Conservation (phyloP, 2,888 invertebrate species). For the Oeneis ivallda region DNA sequence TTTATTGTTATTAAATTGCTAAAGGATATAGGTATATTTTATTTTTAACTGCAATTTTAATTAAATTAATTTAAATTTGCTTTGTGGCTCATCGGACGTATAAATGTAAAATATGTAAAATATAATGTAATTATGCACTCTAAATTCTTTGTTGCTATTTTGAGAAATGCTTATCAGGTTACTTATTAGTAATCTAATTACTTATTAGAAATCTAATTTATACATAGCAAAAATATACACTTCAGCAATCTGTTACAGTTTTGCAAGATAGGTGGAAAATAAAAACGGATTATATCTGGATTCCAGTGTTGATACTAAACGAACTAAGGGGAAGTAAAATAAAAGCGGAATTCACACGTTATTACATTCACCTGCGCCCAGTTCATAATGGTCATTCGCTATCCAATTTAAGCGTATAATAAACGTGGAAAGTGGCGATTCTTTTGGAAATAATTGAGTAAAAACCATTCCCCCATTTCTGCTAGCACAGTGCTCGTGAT, state of each 20-base stretch:
- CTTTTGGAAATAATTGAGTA: conserved; percentile 28
- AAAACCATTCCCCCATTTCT: conserved; percentile 22
- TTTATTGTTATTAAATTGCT: no score
- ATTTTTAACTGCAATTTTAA: no score
- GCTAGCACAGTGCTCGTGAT: conserved; percentile 20
- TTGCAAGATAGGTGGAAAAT: not conserved
- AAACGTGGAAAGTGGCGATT: conserved; percentile 26
- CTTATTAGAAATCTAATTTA: not conserved
- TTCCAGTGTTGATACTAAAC: conserved; percentile 4
- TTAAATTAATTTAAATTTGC: no score
- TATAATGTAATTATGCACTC: no score
- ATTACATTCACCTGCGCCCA: conserved; percentile 24
- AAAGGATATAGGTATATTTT: no score
- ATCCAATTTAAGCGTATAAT: conserved; percentile 28
- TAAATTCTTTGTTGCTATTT: no score
- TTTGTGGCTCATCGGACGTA: no score
- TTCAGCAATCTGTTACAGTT: not conserved
- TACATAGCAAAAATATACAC: not conserved
- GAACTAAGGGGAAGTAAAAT: conserved; percentile 7
- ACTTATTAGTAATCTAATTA: not conserved
- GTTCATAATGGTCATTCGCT: conserved; percentile 25
- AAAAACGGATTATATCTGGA: conserved; percentile 1
- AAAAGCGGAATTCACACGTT: conserved; percentile 23
- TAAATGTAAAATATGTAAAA: no score
- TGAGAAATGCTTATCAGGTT: no score